Evolutionary conservation across 2,888 invertebrate genomes (phyloP).

Genomic region (Brachycybe producta): DNA sequence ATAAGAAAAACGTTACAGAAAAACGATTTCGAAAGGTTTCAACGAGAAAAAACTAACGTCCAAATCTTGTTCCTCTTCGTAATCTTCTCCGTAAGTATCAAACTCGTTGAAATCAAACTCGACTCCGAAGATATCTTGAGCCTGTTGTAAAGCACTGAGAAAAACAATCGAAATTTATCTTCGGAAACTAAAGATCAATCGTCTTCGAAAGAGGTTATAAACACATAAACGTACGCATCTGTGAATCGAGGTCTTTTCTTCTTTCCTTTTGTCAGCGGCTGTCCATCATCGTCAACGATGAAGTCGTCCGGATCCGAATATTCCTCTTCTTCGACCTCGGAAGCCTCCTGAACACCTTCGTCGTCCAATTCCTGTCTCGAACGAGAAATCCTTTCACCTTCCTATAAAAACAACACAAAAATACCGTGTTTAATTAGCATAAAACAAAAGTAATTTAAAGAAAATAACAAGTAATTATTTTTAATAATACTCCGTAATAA

Average conservation of each 20-base stretch:
- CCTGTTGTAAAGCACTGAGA: conserved; percentile 79
- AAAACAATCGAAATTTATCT: conserved; percentile 11
- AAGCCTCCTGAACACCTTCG: conserved; percentile 57
- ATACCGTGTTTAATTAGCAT: not conserved
- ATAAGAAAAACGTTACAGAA: not conserved
- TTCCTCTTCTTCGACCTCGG: conserved; percentile 52
- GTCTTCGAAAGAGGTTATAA: not conserved
- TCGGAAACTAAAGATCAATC: conserved; percentile 13
- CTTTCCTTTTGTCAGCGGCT: conserved; percentile 56
- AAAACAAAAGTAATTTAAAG: conserved; percentile 1
- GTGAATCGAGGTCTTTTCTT: conserved; percentile 68
- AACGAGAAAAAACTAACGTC: conserved; percentile 38
- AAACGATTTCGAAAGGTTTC: not conserved
- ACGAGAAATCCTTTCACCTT: conserved; percentile 6
- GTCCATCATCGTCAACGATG: conserved; percentile 90
- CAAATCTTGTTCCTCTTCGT: conserved; percentile 67
- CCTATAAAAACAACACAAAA: conserved; percentile 15
- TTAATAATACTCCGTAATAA: conserved; percentile 32
- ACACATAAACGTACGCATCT: conserved; percentile 55
- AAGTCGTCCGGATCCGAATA: conserved; percentile 84
- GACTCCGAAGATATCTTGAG: conserved; percentile 98
- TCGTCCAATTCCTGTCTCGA: conserved; percentile 47
- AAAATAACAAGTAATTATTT: conserved; percentile 2
- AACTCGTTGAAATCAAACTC: conserved; percentile 92
- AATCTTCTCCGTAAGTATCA: conserved; percentile 72